Percentiles rank a stretch among this genome's conserved stretches.
phyloP scores from a whole-genome alignment of 2,888 invertebrate genomes.

The Diachrysia chrysitis region DNA sequence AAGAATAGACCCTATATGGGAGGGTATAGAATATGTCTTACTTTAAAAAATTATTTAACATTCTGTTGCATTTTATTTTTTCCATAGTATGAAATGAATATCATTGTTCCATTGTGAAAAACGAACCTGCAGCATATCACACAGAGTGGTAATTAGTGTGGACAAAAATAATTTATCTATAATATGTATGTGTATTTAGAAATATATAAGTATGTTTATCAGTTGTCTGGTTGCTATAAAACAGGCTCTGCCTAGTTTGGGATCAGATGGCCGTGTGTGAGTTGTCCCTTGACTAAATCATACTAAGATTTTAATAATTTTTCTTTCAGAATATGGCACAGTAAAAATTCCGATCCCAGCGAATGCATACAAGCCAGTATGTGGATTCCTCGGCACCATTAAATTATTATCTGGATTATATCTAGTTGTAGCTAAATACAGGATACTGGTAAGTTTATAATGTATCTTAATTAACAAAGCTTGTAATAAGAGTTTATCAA shows the following conservation, averaged over 20 bases:
- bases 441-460: conserved; percentile 87
- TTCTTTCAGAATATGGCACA: conserved; percentile 61
- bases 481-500: neutral
- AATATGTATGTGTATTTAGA: too few species aligned
- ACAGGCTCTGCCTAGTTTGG: too few species aligned
- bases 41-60: too few species aligned
- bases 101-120: neutral
- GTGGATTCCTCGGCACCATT: conserved; percentile 96
- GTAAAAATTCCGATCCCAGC: conserved; percentile 84
- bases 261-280: too few species aligned
- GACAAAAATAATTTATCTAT: too few species aligned
- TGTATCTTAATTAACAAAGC: neutral
- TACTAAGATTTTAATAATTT: too few species aligned
- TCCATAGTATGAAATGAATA: neutral
- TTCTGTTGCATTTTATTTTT: neutral
- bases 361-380: conserved; percentile 91
- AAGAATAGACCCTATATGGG: too few species aligned
- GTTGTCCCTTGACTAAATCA: too few species aligned
- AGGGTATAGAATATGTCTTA: neutral
- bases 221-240: too few species aligned
- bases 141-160: too few species aligned
- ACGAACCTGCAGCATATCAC: too few species aligned
- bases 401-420: conserved; percentile 95
- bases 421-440: conserved; percentile 96
- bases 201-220: too few species aligned